Evolutionary conservation across 2,888 invertebrate genomes (phyloP).

Genomic region (Anarsia innoxiella): DNA sequence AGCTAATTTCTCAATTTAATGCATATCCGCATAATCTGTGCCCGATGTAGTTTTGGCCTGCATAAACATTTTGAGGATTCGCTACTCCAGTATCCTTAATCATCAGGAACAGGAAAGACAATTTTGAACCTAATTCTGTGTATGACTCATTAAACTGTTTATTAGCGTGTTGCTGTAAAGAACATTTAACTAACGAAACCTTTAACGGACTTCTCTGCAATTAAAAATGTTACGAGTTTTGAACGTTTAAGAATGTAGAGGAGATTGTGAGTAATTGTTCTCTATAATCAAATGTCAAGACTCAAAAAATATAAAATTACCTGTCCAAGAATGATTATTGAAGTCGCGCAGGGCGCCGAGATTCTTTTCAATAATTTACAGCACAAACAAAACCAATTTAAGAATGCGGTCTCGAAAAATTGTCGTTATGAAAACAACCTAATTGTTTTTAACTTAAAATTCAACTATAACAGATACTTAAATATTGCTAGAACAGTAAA

Average conservation of each 20-base stretch:
- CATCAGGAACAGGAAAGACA: too few species aligned
- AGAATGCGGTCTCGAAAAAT: not conserved
- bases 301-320: not conserved
- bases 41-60: not conserved
- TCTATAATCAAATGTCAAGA: not conserved
- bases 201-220: too few species aligned
- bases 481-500: not conserved
- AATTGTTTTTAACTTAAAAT: not conserved
- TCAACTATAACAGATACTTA: not conserved
- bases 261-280: not conserved
- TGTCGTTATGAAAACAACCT: not conserved
- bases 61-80: not conserved
- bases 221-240: too few species aligned
- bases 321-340: too few species aligned
- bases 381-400: not conserved
- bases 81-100: too few species aligned
- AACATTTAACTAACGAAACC: too few species aligned
- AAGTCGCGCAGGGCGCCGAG: too few species aligned
- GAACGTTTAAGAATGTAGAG: too few species aligned
- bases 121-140: too few species aligned
- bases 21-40: not conserved
- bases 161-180: too few species aligned
- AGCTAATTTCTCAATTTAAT: too few species aligned
- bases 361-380: not conserved
- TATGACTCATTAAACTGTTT: too few species aligned